A percentile compares a stretch with the other conserved stretches of the same genome.
These are phyloP conservation scores for Campoplex nolae DNA, from an alignment of 2,888 invertebrate genomes.

Conservation along the genomic window DNA sequence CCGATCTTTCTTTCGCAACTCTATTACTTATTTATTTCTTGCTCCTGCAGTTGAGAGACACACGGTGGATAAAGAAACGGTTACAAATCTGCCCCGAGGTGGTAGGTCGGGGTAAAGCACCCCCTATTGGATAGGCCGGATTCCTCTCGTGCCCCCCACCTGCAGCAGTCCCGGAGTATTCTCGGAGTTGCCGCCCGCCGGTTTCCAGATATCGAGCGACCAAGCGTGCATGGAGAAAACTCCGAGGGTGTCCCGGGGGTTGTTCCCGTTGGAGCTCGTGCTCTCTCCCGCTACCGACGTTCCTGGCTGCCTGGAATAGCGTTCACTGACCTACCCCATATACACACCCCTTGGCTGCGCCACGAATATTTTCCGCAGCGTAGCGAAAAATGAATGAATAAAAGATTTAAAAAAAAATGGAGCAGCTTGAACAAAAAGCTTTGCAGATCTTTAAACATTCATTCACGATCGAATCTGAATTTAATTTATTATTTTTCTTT, in stretches of 20 bases:
- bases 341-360: conserved; percentile 22
- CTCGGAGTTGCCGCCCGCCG: conserved; percentile 56
- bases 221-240: conserved; percentile 71
- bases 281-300: conserved; percentile 45
- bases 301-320: conserved; percentile 74
- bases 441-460: conserved; percentile 1
- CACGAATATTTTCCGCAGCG: conserved; percentile 19
- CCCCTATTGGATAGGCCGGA: conserved; percentile 38
- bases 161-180: conserved; percentile 29
- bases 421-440: not conserved
- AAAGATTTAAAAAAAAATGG: not conserved
- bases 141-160: conserved; percentile 35
- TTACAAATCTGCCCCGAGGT: not conserved
- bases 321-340: conserved; percentile 80
- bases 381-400: not conserved
- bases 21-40: not conserved
- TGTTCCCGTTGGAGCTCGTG: conserved; percentile 68
- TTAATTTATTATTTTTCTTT: not conserved
- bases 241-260: conserved; percentile 76
- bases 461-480: not conserved
- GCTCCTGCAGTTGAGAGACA: not conserved
- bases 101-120: conserved; percentile 16
- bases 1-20: not conserved
- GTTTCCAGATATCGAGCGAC: conserved; percentile 81
- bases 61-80: not conserved